These are phyloP conservation scores for Pseudocheirus occidentalis DNA, from an alignment of 2,797 vertebrate species.

Conservation along the genomic window DNA sequence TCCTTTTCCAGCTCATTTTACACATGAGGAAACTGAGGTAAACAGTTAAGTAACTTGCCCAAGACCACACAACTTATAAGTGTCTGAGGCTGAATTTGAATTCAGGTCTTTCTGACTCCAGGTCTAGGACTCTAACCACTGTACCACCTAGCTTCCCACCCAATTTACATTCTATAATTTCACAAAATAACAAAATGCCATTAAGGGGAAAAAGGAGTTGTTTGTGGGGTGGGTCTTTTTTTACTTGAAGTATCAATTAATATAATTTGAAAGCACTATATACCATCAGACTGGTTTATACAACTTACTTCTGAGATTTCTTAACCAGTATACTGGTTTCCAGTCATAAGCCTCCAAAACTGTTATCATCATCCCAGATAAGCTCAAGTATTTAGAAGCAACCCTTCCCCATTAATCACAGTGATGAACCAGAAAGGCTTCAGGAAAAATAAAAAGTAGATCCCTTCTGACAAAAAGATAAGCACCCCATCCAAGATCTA, in stretches of 20 bases:
- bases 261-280: neutral
- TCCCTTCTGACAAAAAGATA: neutral
- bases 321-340: neutral
- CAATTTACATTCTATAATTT: neutral
- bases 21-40: neutral
- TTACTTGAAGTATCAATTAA: neutral
- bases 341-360: neutral
- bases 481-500: neutral
- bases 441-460: too few species aligned
- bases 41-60: neutral
- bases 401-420: neutral
- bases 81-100: neutral
- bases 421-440: neutral
- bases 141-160: neutral
- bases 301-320: neutral
- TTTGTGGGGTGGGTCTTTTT: neutral
- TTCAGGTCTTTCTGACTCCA: neutral
- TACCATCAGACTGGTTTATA: neutral
- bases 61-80: neutral
- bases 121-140: neutral
- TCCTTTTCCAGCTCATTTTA: neutral
- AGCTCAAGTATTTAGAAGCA: neutral
- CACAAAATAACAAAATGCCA: neutral
- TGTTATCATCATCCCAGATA: neutral
- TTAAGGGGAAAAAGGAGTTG: neutral